Percentiles rank a stretch among this genome's conserved stretches.
These are phyloP conservation scores for Drosophila grimshawi DNA, from an alignment of 1,140 invertebrate genomes.

Conservation along the genomic window DNA sequence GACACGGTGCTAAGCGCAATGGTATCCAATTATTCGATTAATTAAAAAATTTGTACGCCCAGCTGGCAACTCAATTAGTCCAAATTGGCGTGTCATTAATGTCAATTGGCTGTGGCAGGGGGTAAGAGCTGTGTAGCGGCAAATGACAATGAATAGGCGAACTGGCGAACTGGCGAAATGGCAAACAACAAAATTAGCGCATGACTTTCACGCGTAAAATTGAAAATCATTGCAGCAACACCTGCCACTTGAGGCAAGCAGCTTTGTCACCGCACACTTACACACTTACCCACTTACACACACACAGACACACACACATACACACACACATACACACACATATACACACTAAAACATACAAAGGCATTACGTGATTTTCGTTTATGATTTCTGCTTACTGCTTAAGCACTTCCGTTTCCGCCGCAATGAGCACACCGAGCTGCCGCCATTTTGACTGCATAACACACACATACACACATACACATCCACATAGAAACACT, in stretches of 20 bases:
- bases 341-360: conserved; percentile 22
- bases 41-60: conserved; percentile 61
- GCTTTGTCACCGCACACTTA: background rate
- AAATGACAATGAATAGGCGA: conserved; percentile 81
- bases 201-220: conserved; percentile 81
- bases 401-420: conserved; percentile 76
- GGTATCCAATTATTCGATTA: conserved; percentile 39
- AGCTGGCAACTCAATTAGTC: conserved; percentile 69
- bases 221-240: conserved; percentile 83
- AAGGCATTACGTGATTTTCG: conserved; percentile 78
- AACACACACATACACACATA: conserved; percentile 20
- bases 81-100: conserved; percentile 76
- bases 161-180: conserved; percentile 49
- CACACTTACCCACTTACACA: background rate
- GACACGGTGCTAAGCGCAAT: conserved; percentile 9
- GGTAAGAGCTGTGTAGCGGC: conserved; percentile 29
- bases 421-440: conserved; percentile 52
- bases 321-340: conserved; percentile 1
- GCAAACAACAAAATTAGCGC: conserved; percentile 72
- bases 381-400: conserved; percentile 80
- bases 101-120: conserved; percentile 57
- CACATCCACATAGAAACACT: conserved; percentile 4
- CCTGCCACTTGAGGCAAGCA: conserved; percentile 59
- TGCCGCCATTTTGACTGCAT: conserved; percentile 50
- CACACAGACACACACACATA: background rate